Evolutionary conservation across 1,140 invertebrate genomes (phyloP), one percentile per base, ranked within the genome.

Genomic region (Atta texana): DNA sequence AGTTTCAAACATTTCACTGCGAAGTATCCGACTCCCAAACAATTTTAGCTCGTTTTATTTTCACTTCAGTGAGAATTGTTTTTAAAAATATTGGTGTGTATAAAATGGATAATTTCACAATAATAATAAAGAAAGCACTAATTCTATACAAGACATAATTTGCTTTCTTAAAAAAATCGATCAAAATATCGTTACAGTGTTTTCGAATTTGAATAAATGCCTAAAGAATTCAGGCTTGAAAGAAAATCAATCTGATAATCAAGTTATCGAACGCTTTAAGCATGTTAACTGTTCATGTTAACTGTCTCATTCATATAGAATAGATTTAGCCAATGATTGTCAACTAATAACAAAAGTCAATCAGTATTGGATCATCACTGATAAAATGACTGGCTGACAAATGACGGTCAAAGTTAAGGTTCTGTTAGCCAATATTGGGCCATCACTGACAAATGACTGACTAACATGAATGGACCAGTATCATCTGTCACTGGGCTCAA

Each of bases 1-100:
- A 34, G 3, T 21, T 66, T 68, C 39, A 28, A 68, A 68, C 24
- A 10, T 68, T 77, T 77, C 75, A 63, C 21, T 14, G 5, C 39
- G 16, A 6, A 28, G 16, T 16, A 55, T 53, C 16, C n/a, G 8
- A 71, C 16, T 31, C 2, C 5, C 10, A 12, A 18, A 34, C 1
- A 24, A 61, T 61, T 59, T 76, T 18, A 75, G 6, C 12, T 21
- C 3, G 10, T n/a, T 34, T 14, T 21, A 21, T 51, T 66, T 21
- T 12, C 2, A 64, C 12, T 76, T 76, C 5, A 18, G 2, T 24
- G 2, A 63, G 16, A 63, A 49, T n/a, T 31, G 61, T 34, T 6
- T 64, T 18, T 12, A 14, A 14, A 34, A n/a, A 64, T 39, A 64
- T 14, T 21, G 5, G 0, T 34, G 16, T 51, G 14, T 1, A 1